Conservation (phyloP, 2,113 vertebrate genomes). For the Nerophis lumbriciformis region DNA sequence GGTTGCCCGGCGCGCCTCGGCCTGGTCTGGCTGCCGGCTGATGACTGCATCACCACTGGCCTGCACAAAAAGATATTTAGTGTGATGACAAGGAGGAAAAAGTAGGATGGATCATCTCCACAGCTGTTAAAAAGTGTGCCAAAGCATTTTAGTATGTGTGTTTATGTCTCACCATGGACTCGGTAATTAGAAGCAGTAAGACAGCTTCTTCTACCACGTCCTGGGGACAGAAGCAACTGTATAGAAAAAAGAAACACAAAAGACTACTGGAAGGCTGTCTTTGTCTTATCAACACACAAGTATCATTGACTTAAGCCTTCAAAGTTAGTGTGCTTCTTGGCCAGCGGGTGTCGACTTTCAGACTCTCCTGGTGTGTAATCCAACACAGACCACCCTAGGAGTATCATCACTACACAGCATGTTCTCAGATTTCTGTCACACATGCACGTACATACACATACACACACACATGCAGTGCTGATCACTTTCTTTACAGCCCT, state of each 20-base stretch:
- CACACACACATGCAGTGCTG: slow-evolving; percentile 4
- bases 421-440: slow-evolving; percentile 44
- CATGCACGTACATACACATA: slow-evolving; percentile 16
- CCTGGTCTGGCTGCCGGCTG: slow-evolving; percentile 88
- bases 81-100: slow-evolving; percentile 4
- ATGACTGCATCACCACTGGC: slow-evolving; percentile 89
- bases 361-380: slow-evolving; percentile 58
- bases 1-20: slow-evolving; percentile 80
- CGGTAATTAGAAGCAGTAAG: slow-evolving; percentile 90
- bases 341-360: slow-evolving; percentile 50
- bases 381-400: slow-evolving; percentile 40
- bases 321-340: slow-evolving; percentile 17
- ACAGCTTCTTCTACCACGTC: slow-evolving; percentile 97
- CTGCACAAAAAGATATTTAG: slow-evolving; percentile 57
- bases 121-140: no score
- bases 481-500: slow-evolving; percentile 23
- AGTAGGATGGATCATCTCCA: no score
- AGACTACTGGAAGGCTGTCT: slow-evolving; percentile 19
- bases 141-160: slow-evolving; percentile 3
- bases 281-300: slow-evolving; percentile 16
- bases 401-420: slow-evolving; percentile 40
- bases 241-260: slow-evolving; percentile 64
- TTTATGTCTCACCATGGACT: slow-evolving; percentile 90
- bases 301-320: slow-evolving; percentile 9
- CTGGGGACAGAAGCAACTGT: slow-evolving; percentile 92